Evolutionary conservation across 2,888 invertebrate species (phyloP).

Genomic region (Philhelius pedissequus): DNA sequence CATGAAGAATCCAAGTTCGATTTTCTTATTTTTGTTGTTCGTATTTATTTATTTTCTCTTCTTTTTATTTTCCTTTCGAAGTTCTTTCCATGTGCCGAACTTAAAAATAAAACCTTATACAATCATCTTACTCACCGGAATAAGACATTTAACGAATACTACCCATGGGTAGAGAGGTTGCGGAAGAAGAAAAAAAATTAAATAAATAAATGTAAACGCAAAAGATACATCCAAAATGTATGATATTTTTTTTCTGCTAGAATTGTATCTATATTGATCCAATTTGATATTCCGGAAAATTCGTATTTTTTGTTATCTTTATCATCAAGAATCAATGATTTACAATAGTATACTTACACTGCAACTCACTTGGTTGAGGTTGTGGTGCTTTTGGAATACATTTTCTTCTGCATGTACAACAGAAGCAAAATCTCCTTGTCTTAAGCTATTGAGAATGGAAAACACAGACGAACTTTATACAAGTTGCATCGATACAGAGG

Average conservation of each 20-base stretch:
- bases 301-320: constrained; percentile 9
- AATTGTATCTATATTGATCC: constrained; percentile 54
- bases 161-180: not conserved
- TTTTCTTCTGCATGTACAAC: not conserved
- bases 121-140: constrained; percentile 46
- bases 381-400: not conserved
- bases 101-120: constrained; percentile 37
- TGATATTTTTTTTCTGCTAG: not conserved
- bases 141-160: constrained; percentile 50
- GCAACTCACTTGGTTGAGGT: not conserved
- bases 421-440: no score
- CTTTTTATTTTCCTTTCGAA: not conserved
- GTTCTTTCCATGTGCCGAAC: not conserved
- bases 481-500: no score
- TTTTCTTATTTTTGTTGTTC: no score
- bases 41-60: constrained; percentile 5
- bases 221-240: constrained; percentile 8
- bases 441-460: no score
- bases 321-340: not conserved
- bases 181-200: not conserved
- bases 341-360: not conserved
- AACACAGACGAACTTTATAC: no score
- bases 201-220: not conserved
- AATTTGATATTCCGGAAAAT: constrained; percentile 55
- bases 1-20: not conserved